phyloP scores from a whole-genome alignment of 2,797 vertebrate species.

The Oreochromis mossambicus region DNA sequence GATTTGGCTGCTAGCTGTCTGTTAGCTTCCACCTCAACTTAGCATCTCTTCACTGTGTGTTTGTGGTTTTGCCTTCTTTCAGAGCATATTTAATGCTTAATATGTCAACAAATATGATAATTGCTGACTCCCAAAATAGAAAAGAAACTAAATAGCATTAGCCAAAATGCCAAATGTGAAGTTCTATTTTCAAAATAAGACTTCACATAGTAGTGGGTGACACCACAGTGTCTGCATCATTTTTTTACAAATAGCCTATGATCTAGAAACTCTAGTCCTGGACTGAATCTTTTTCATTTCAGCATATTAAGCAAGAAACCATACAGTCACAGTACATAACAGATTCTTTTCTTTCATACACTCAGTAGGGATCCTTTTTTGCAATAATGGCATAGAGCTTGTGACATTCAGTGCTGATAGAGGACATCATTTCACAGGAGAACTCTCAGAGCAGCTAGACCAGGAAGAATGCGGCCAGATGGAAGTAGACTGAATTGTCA shows the following conservation, averaged over 20 bases:
- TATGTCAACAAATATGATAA: neutral
- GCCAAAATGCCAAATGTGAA: neutral
- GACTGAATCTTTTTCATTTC: neutral
- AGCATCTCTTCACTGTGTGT: neutral
- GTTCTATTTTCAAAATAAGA: neutral
- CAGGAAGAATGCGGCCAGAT: slow-evolving; percentile 69
- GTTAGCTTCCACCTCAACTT: neutral
- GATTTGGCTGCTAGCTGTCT: neutral
- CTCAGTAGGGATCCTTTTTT: slow-evolving; percentile 64
- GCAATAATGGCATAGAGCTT: slow-evolving; percentile 62
- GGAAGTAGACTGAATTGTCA: slow-evolving; percentile 75
- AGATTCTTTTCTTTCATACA: slow-evolving; percentile 34
- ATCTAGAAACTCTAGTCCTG: neutral
- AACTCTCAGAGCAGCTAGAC: slow-evolving; percentile 75
- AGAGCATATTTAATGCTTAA: neutral
- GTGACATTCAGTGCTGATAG: slow-evolving; percentile 81
- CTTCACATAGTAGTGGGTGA: neutral
- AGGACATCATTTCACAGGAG: slow-evolving; percentile 83
- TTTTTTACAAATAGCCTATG: neutral
- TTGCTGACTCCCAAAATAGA: neutral
- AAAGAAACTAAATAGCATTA: neutral
- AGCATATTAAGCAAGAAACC: neutral
- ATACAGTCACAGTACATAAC: slow-evolving; percentile 12
- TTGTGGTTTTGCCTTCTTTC: neutral
- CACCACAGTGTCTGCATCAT: neutral